Conservation (phyloP, 2,797 vertebrate genomes). For the Trematomus bernacchii region DNA sequence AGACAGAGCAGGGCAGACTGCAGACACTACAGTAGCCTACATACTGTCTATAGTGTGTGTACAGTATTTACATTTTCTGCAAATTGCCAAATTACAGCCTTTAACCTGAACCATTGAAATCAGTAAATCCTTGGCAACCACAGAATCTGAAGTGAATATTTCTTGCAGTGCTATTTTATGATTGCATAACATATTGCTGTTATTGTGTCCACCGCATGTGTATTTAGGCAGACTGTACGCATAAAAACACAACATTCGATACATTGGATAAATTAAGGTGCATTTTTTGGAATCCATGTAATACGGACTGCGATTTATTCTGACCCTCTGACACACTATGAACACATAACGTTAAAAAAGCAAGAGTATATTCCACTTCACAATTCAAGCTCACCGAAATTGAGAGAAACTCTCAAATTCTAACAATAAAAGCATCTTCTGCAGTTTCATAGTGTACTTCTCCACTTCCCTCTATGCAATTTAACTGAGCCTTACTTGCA, state of each 20-base stretch:
- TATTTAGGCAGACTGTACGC: neutral
- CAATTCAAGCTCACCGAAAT: constrained; percentile 1
- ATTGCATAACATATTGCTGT: neutral
- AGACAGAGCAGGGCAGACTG: constrained; percentile 1
- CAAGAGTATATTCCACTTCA: constrained; percentile 16
- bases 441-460: constrained; percentile 9
- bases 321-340: too few relatives aligned
- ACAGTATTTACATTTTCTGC: neutral
- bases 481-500: constrained; percentile 39
- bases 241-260: neutral
- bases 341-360: neutral
- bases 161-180: constrained; percentile 1
- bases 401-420: neutral
- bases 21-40: neutral
- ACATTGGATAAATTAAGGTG: neutral
- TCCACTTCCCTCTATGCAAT: neutral
- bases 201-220: neutral
- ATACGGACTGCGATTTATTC: constrained; percentile 15
- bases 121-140: neutral
- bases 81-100: neutral
- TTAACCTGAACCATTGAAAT: constrained; percentile 7
- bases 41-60: neutral
- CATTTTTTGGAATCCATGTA: neutral
- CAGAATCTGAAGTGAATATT: neutral
- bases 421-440: neutral